phyloP scores from a whole-genome alignment of 2,797 vertebrate species.

The Anniella stebbinsi region DNA sequence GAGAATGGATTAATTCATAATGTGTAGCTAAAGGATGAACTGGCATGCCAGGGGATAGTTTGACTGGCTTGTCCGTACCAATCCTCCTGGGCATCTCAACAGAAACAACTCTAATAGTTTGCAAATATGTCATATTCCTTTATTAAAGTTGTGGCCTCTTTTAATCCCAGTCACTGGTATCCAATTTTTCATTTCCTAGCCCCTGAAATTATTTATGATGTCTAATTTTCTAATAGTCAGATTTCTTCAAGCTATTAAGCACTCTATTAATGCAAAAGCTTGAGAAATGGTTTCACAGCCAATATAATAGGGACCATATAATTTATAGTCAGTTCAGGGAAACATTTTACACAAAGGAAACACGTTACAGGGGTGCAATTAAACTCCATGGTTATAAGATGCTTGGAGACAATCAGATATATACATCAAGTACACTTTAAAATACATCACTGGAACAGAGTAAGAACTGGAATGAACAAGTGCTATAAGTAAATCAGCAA shows the following conservation, averaged over 20 bases:
- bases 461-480: conserved; percentile 41
- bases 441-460: conserved; percentile 27
- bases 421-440: conserved; percentile 14
- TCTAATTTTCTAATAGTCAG: not conserved
- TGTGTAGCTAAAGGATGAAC: not conserved
- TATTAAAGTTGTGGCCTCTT: not conserved
- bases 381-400: not conserved
- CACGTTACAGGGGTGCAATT: not conserved
- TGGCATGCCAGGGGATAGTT: not conserved
- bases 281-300: not conserved
- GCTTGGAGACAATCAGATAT: conserved; percentile 24
- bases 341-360: conserved; percentile 8
- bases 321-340: not conserved
- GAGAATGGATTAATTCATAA: not conserved
- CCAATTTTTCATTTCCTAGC: conserved; percentile 6
- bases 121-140: not conserved
- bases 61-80: not conserved
- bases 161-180: not conserved
- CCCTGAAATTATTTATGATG: conserved; percentile 34
- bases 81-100: not conserved
- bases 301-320: not conserved
- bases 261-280: conserved; percentile 2
- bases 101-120: not conserved
- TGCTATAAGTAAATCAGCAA: conserved; percentile 11
- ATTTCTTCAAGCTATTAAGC: not conserved